These are phyloP conservation scores for Paraescarpia echinospica DNA, from an alignment of 1,140 invertebrate species.

Conservation along the genomic window DNA sequence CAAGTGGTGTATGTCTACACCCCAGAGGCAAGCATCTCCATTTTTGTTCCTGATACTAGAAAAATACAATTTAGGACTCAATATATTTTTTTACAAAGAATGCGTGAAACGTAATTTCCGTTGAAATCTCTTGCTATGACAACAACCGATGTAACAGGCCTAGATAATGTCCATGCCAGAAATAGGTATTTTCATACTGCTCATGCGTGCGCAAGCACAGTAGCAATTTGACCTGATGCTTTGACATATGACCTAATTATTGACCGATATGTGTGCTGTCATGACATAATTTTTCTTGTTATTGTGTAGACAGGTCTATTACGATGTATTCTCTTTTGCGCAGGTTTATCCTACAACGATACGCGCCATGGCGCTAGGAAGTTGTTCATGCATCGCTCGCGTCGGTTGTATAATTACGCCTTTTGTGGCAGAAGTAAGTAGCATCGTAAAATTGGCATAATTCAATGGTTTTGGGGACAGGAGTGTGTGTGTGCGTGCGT, in stretches of 20 bases:
- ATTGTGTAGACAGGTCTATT: too few relatives aligned
- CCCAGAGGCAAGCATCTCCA: slow-evolving; percentile 5
- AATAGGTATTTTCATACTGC: too few relatives aligned
- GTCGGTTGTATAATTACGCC: slow-evolving; percentile 13
- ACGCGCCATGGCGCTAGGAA: slow-evolving; percentile 1
- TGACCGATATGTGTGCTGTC: too few relatives aligned
- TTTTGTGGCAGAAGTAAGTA: slow-evolving; percentile 16
- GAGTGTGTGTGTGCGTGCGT: neutral
- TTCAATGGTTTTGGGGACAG: neutral
- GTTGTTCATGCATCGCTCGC: neutral
- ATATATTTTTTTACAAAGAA: neutral
- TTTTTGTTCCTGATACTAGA: neutral
- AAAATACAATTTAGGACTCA: neutral
- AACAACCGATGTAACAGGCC: neutral
- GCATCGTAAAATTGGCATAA: neutral
- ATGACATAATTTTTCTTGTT: too few relatives aligned
- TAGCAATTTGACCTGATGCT: neutral
- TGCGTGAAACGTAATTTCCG: too few relatives aligned
- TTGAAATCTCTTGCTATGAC: too few relatives aligned
- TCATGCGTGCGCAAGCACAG: too few relatives aligned
- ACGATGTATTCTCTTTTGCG: neutral
- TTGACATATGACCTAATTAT: too few relatives aligned
- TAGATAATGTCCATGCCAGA: too few relatives aligned
- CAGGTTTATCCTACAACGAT: slow-evolving; percentile 19
- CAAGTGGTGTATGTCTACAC: slow-evolving; percentile 22